These are phyloP conservation scores for Zapornia atra DNA, from an alignment of 2,113 vertebrate genomes.

Conservation along the genomic window DNA sequence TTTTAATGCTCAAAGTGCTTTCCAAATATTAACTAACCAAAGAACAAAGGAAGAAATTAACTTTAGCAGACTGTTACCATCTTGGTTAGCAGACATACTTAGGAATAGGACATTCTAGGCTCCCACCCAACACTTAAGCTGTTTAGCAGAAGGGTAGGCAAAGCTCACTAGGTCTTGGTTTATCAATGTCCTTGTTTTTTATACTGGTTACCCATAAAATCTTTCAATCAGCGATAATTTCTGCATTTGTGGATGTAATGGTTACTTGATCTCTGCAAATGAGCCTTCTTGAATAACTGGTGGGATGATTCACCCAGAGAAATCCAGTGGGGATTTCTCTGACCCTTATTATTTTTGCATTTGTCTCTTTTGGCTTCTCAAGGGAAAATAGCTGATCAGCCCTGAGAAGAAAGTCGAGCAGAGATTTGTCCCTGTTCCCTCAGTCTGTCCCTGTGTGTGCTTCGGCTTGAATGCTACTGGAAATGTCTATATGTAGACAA, in stretches of 20 bases:
- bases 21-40: background rate
- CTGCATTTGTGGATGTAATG: background rate
- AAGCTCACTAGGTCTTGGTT: background rate
- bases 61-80: background rate
- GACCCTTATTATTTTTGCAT: background rate
- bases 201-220: background rate
- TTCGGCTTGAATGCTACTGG: background rate
- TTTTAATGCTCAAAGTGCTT: background rate
- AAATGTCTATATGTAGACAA: background rate
- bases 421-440: background rate
- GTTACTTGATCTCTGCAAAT: background rate
- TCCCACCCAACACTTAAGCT: background rate
- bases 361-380: background rate
- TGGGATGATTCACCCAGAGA: background rate
- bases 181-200: background rate
- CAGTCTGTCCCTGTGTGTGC: rapidly evolving
- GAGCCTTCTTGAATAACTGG: background rate
- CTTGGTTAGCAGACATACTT: background rate
- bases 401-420: background rate
- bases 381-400: background rate
- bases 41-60: background rate
- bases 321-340: background rate
- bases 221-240: background rate
- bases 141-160: background rate
- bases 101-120: background rate